Evolutionary conservation across 64 coral and sea anemone species (phyloP).

Genomic region (Porites australiensis): DNA sequence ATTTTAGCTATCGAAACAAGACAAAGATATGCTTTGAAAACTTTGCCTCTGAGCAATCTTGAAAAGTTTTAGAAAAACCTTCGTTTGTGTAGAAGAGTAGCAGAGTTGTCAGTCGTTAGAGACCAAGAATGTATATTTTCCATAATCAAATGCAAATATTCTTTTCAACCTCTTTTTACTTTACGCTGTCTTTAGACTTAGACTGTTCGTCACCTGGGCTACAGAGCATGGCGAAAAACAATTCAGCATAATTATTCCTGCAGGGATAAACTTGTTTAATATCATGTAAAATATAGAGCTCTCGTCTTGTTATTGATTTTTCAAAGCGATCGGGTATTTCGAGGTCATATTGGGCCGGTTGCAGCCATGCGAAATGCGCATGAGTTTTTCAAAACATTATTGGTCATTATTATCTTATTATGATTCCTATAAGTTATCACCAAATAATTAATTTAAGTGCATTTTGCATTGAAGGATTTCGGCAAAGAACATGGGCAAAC

Average conservation of each 20-base stretch:
- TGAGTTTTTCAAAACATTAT: no score
- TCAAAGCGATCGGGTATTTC: background rate
- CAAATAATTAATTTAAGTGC: background rate
- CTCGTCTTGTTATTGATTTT: background rate
- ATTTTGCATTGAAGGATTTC: background rate
- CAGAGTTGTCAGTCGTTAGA: no score
- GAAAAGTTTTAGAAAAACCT: no score
- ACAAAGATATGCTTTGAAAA: no score
- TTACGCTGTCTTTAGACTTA: background rate
- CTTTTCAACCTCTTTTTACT: background rate
- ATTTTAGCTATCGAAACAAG: no score
- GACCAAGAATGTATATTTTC: no score
- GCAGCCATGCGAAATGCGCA: no score
- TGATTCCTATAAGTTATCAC: background rate
- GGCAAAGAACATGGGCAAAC: background rate
- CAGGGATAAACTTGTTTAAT: background rate
- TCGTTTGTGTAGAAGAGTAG: no score
- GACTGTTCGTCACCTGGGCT: background rate
- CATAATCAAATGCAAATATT: background rate
- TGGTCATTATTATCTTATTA: no score
- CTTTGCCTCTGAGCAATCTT: no score
- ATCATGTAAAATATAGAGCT: background rate
- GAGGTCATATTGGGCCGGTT: no score
- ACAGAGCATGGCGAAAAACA: background rate
- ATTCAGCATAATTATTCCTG: conserved; percentile 12